Evolutionary conservation across 2,888 invertebrate genomes (phyloP).

Genomic region (Tenthredo amoena): DNA sequence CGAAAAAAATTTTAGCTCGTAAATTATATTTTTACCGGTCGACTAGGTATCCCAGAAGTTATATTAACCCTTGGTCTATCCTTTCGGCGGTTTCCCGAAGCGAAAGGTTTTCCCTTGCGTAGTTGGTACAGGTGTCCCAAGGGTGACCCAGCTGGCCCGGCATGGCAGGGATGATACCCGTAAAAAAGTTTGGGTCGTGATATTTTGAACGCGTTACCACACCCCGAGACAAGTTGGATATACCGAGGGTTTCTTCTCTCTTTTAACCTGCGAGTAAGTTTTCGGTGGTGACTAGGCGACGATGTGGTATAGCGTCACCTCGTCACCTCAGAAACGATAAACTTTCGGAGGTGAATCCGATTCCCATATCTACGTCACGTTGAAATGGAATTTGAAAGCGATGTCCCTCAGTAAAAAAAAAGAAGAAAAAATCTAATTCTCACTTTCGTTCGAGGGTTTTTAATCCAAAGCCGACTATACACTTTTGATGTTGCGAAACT

Average conservation of each 20-base stretch:
- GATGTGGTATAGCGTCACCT: background rate
- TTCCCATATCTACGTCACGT: background rate
- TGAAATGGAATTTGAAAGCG: background rate
- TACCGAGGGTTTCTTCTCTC: background rate
- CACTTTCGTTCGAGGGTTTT: background rate
- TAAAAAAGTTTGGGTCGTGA: constrained; percentile 47
- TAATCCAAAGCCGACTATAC: background rate
- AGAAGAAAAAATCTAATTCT: background rate
- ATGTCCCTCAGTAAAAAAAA: background rate
- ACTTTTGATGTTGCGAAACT: background rate
- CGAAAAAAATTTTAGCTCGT: background rate
- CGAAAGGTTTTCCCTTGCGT: constrained; percentile 17
- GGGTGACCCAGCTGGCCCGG: constrained; percentile 33
- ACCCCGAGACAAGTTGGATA: background rate
- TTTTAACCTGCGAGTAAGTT: background rate
- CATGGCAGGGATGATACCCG: background rate
- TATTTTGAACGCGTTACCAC: constrained; percentile 39
- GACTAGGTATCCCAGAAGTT: constrained; percentile 10
- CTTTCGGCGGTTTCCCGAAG: background rate
- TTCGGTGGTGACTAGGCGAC: background rate
- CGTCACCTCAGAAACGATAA: constrained; percentile 17
- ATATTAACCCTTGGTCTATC: background rate
- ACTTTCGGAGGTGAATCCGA: background rate
- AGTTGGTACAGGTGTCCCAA: constrained; percentile 18
- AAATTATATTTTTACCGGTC: constrained; percentile 21